Base-by-base conservation (phyloP, 2,113 vertebrate species). In the Xiphophorus maculatus region DNA sequence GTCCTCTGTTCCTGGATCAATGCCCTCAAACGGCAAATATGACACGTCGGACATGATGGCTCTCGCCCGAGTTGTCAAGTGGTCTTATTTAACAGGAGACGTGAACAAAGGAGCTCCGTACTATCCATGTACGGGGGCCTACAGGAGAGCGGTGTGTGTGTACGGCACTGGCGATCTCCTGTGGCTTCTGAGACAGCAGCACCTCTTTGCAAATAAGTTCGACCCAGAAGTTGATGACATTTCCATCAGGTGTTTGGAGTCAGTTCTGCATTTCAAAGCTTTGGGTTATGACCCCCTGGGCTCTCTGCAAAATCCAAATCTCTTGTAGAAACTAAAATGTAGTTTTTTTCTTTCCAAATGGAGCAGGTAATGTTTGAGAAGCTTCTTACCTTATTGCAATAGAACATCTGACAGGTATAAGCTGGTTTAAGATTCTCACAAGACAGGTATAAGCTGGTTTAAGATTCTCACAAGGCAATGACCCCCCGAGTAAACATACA, bases 131-230 rank as follows among this genome's bases (percentile, higher is more conserved):
- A 93, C 91, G 0, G 97, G 97, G 2, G 5, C 0, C 27, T 87
- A 96, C 87, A 94, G 88, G 71, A 93, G 95, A 61, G 0, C 91
- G 0, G 2, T 97, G 62, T 99, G 97, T 71, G 67, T 98, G 61
- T 98, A 97, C 2, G 97, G 97, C 1, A 54, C 13, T 0, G 97
- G 96, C 0, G 97, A 99, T 74, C 80, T 99, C 30, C 42, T 28
- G 2, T 99, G 97, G 96, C 83, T 98, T 65, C 75, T 97, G 0
- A 86, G 61, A 60, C 96, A 96, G 67, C 95, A 95, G 0, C 97
- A 97, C 1, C 91, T 98, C 17, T 75, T 99, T 33, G 97, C 96
- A 79, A 99, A 98, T 90, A 99, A 99, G 90, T 98, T 99, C 90
- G 96, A 98, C 79, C 95, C 96, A 0, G 63, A 30, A 2, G 90